Percentiles rank a stretch among this genome's conserved stretches.
Evolutionary conservation across 1,140 invertebrate species (phyloP).

Genomic region (Drosophila dunni): DNA sequence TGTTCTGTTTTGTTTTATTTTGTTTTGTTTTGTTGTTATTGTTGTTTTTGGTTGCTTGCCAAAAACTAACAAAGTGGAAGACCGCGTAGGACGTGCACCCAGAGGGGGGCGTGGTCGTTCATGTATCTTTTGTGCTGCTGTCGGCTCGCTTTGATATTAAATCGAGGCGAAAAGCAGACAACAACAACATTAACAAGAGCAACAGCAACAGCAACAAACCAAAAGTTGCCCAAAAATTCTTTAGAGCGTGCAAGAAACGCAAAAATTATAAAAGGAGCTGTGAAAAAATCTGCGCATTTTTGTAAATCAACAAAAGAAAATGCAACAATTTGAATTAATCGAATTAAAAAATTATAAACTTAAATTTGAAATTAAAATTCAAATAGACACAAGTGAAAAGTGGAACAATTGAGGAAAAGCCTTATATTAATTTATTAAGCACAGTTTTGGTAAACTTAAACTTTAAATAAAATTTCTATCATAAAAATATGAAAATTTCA

Average conservation of each 20-base stretch:
- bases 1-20: slow-evolving; percentile 7
- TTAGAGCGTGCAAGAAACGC: slow-evolving; percentile 65
- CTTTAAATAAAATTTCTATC: too few relatives aligned
- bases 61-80: slow-evolving; percentile 68
- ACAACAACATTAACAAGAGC: slow-evolving; percentile 40
- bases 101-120: slow-evolving; percentile 34
- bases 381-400: not conserved
- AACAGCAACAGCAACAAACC: slow-evolving; percentile 47
- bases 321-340: slow-evolving; percentile 2
- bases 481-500: not conserved
- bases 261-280: slow-evolving; percentile 4
- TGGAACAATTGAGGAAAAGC: too few relatives aligned
- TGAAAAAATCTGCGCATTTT: slow-evolving; percentile 5
- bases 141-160: slow-evolving; percentile 77
- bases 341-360: slow-evolving; percentile 3
- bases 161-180: slow-evolving; percentile 57
- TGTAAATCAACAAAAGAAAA: not conserved
- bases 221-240: slow-evolving; percentile 50
- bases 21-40: slow-evolving; percentile 32
- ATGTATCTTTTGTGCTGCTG: slow-evolving; percentile 61
- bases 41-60: slow-evolving; percentile 63
- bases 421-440: not conserved
- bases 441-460: too few relatives aligned
- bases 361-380: not conserved
- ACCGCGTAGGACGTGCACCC: slow-evolving; percentile 54